Conservation (phyloP, 2,113 vertebrate species). For the Anguilla japonica region DNA sequence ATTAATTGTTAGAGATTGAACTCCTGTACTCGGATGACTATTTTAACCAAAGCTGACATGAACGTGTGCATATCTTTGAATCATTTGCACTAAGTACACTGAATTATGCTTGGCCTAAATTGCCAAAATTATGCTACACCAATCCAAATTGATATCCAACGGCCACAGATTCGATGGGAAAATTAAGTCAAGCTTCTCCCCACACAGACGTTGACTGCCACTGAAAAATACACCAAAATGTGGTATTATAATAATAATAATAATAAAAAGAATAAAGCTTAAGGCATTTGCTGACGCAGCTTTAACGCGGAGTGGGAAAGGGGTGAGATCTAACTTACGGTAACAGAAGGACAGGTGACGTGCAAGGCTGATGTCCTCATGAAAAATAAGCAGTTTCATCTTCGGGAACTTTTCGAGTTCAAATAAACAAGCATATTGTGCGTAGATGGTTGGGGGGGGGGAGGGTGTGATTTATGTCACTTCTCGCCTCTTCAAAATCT, state of each 20-base stretch:
- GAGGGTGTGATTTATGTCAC: slow-evolving; percentile 50
- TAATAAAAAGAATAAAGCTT: no score
- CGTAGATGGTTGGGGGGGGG: slow-evolving; percentile 48
- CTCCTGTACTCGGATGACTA: no score
- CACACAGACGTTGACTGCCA: no score
- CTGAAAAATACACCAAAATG: no score
- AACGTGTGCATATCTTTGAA: no score
- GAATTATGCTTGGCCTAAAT: not conserved
- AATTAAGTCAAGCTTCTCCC: not conserved
- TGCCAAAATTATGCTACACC: not conserved
- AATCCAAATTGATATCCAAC: not conserved
- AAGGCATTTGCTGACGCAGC: not conserved
- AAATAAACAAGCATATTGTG: slow-evolving; percentile 46
- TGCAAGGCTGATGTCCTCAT: not conserved
- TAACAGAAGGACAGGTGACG: not conserved
- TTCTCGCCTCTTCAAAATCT: slow-evolving; percentile 48
- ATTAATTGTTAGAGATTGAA: no score
- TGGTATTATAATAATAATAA: no score
- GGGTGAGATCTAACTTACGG: not conserved
- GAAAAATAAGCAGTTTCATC: slow-evolving; percentile 51
- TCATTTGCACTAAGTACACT: no score
- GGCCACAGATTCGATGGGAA: no score
- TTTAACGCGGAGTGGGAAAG: not conserved
- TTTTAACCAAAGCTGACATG: no score
- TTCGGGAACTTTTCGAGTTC: slow-evolving; percentile 55